Evolutionary conservation across 2,797 vertebrate species (phyloP), one percentile per base, ranked within the genome.

Genomic region (Periophthalmus magnuspinnatus): DNA sequence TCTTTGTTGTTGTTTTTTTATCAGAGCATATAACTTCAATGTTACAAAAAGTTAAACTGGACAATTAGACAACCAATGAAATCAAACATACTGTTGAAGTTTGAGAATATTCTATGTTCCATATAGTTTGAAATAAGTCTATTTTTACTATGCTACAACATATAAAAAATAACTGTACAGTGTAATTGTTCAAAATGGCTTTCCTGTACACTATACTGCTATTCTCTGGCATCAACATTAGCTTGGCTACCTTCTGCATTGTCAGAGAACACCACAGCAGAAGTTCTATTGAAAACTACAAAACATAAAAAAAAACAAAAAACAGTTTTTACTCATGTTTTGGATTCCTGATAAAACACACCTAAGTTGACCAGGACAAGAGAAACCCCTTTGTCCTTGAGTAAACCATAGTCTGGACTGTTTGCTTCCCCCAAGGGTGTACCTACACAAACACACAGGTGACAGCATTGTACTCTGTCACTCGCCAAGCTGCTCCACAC

Each of bases 391-490:
- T 84, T 86, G 87, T 77, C 89, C 87, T 91, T 90, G 79, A 83
- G 66, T 71, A 38, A 66, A 66, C 33, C 48, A 66, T 33, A 55
- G 13, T 75, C 76, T 78, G 86, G 81, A 81, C 79, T 81, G 58
- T 82, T 81, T 88, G 72, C 79, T 65, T 75, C 81, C 75, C 28
- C 70, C 82, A 77, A 78, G 76, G 76, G 81, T 85, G 71, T 62
- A 66, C 38, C 71, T 68, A 56, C 56, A 70, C 59, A 32, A 64
- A 11, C 72, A 81, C 68, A 72, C 70, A 65, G 76, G 81, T 87
- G 82, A 88, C 89, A 90, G 82, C 86, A 83, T 69, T 84, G 56
- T n/a, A 24, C 84, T 78, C 81, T 90, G 83, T 90, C 84, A 88
- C 89, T 75, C 81, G 67, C 83, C 70, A 80, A 79, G 84, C 82